Base-by-base conservation (phyloP, 2,888 invertebrate species). In the Phortica magna region DNA sequence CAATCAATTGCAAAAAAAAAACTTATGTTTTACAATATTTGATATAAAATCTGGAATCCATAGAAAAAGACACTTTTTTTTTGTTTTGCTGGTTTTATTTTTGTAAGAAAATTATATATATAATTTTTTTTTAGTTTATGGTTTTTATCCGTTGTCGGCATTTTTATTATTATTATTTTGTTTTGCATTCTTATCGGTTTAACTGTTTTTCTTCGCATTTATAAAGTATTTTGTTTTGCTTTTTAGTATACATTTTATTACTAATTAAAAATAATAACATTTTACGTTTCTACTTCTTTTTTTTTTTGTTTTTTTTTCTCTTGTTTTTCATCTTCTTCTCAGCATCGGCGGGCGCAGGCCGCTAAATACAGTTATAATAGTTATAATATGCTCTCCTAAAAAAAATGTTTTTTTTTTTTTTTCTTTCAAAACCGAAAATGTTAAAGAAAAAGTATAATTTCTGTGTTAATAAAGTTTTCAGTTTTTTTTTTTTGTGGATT, bases 241-340 rank as follows among this genome's bases (percentile, higher is more conserved):
- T 74, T 67, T 71, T 74, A 79, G 79, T 80, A 80, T 80, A 78
- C 78, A 39, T 59, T 77, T 78, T 81, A 79, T 77, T 77, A 76
- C 78, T 78, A 77, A 77, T 77, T 55, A 78, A 81, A 76, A 79
- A 77, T 79, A 79, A 80, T 77, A 79, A 78, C 75, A 57, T 77
- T 22, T 77, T 48, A 48, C 48, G 48, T 31, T 64, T 31, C 39
- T 12, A 39, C 22, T 14, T 64, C 31, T 39, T 14, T 31, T 14
- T 64, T 64, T 31, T 19, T 59, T 31, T 31, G 31, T 22, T 77
- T 48, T 12, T 14, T 3, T 31, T 64, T 31, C 14, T 12, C 7
- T 9, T 57, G 2, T 57, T n/a, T n/a, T n/a, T 14, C 31, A 6
- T 39, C 14, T 31, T 14, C 31, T 64, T 31, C 10, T 22, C 39